Conservation (phyloP, 2,888 invertebrate species). For the Tiphia femorata region DNA sequence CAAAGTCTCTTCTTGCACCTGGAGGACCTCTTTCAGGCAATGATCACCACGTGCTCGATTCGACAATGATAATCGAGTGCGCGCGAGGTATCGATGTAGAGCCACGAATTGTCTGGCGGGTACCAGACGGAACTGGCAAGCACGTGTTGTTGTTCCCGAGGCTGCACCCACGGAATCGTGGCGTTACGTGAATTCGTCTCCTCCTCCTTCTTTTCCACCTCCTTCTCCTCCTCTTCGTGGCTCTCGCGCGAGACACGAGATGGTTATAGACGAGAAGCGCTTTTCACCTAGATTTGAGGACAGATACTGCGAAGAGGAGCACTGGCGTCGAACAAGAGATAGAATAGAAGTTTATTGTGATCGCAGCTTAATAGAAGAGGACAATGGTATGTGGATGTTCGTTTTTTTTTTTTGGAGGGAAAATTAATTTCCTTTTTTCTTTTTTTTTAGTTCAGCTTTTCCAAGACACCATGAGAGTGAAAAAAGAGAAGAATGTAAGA, state of each 20-base stretch:
- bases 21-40: conserved; percentile 34
- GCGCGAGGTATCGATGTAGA: conserved; percentile 17
- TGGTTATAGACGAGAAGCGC: conserved; percentile 17
- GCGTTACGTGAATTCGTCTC: conserved; percentile 3
- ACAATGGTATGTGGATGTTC: too few relatives aligned
- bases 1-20: too few relatives aligned
- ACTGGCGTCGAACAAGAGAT: too few relatives aligned
- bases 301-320: too few relatives aligned
- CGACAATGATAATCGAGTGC: neutral
- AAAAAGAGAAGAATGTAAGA: too few relatives aligned
- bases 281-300: conserved; percentile 52
- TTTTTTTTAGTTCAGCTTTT: too few relatives aligned
- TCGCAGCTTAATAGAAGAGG: too few relatives aligned
- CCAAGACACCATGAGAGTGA: too few relatives aligned
- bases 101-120: conserved; percentile 43
- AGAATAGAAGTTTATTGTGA: too few relatives aligned
- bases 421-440: too few relatives aligned
- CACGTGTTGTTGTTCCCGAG: conserved; percentile 38
- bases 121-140: conserved; percentile 36
- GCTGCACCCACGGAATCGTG: neutral
- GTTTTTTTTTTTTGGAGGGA: too few relatives aligned
- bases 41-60: conserved; percentile 22
- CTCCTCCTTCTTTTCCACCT: neutral
- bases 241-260: conserved; percentile 19
- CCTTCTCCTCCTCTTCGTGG: conserved; percentile 16